phyloP scores from a whole-genome alignment of 2,797 vertebrate genomes.

The Crocodylus rhombifer region DNA sequence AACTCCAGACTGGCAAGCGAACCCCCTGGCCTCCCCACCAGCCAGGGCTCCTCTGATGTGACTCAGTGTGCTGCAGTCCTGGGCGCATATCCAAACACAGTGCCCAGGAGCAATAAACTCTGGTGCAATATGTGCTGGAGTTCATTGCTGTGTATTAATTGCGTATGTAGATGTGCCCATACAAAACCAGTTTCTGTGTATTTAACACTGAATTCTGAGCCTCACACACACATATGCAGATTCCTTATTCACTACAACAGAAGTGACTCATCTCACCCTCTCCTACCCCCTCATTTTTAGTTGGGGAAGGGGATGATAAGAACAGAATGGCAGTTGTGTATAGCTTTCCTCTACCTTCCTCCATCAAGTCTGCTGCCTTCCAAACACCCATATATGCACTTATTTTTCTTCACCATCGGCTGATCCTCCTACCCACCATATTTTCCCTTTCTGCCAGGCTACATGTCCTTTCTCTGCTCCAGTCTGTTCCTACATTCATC shows the following conservation, averaged over 20 bases:
- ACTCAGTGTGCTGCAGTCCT: no score
- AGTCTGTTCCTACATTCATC: neutral
- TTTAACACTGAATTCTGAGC: neutral
- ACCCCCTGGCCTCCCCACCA: no score
- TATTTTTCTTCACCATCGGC: accelerated
- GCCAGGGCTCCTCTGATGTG: no score
- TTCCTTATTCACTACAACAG: neutral
- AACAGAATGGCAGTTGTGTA: neutral
- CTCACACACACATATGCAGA: neutral
- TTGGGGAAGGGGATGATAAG: neutral
- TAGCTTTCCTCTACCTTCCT: neutral
- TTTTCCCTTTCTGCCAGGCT: neutral
- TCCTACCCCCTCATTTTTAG: neutral
- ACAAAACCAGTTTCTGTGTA: neutral
- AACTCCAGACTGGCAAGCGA: no score
- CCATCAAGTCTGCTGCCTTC: neutral
- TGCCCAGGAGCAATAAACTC: no score
- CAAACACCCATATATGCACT: neutral
- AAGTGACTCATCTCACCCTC: neutral
- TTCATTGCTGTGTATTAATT: no score
- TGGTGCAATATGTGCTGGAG: no score
- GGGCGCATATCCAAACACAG: no score
- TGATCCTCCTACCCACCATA: neutral
- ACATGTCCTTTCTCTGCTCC: neutral
- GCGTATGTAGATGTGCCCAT: neutral